phyloP scores from a whole-genome alignment of 2,797 vertebrate species.

The Trachops cirrhosus region DNA sequence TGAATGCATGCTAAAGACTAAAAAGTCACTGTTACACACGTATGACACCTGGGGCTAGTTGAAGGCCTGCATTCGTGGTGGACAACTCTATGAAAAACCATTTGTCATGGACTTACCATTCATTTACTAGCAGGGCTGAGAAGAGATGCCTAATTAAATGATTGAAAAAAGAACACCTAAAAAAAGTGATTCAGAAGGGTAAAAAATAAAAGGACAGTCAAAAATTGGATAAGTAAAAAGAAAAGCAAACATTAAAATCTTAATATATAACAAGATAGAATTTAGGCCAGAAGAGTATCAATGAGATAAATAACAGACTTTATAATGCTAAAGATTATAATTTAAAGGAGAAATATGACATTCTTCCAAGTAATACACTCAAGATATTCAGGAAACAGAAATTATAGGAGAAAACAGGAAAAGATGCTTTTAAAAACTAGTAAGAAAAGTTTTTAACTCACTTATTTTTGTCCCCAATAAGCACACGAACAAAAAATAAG shows the following conservation, averaged over 20 bases:
- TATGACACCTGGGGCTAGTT: neutral
- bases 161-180: neutral
- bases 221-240: neutral
- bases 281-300: neutral
- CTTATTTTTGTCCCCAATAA: neutral
- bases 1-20: neutral
- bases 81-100: neutral
- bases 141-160: neutral
- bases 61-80: neutral
- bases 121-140: neutral
- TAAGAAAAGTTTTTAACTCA: neutral
- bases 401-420: neutral
- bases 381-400: neutral
- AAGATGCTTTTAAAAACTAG: neutral
- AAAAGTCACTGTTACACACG: neutral
- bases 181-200: neutral
- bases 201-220: neutral
- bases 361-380: neutral
- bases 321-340: neutral
- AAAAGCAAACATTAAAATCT: neutral
- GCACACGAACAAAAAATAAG: neutral
- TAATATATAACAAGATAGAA: neutral
- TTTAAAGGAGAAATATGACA: neutral
- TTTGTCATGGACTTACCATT: neutral
- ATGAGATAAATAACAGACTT: neutral